phyloP scores from a whole-genome alignment of 2,797 vertebrate genomes.

The Hypotaenidia philippensis region DNA sequence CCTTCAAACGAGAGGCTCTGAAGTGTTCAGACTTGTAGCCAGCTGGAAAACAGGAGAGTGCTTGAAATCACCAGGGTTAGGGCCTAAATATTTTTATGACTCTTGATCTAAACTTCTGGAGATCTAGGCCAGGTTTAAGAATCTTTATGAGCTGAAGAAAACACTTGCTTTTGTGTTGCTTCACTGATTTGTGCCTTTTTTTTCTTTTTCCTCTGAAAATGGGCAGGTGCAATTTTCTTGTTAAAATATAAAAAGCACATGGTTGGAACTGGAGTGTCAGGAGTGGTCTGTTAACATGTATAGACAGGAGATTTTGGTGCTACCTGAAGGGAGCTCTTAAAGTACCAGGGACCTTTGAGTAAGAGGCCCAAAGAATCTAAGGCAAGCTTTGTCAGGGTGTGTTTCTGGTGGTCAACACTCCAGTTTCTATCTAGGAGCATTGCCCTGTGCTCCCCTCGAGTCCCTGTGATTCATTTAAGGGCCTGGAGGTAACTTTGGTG shows the following conservation, averaged over 20 bases:
- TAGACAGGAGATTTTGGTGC: not conserved
- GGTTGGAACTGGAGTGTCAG: not conserved
- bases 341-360: not conserved
- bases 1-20: not conserved
- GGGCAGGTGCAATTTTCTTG: not conserved
- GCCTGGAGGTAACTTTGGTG: not conserved
- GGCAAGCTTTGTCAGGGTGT: not conserved
- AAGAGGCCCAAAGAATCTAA: not conserved
- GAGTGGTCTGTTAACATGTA: conserved; percentile 8
- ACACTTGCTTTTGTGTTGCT: not conserved
- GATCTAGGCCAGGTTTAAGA: not conserved
- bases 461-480: not conserved
- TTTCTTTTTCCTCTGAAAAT: not conserved
- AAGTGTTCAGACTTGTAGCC: not conserved
- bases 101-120: not conserved
- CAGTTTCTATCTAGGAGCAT: not conserved
- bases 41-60: not conserved
- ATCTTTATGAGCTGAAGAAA: not conserved
- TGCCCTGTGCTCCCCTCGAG: not conserved
- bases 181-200: not conserved
- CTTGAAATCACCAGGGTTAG: not conserved
- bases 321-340: conserved; percentile 8
- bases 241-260: not conserved
- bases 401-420: not conserved
- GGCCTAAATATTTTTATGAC: not conserved